phyloP scores from a whole-genome alignment of 2,113 vertebrate species.

The Natator depressus region DNA sequence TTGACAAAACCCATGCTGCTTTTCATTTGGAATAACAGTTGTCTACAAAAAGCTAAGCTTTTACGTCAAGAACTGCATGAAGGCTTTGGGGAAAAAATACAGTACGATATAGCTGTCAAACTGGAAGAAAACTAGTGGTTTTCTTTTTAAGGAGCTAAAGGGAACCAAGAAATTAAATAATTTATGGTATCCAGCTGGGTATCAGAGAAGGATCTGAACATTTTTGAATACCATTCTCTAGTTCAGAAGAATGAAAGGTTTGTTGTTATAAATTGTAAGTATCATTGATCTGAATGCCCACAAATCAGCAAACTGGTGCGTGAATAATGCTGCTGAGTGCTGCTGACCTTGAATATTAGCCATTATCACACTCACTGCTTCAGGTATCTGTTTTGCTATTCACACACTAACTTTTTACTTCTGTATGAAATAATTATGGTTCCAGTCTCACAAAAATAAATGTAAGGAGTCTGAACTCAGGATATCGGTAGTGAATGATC shows the following conservation, averaged over 20 bases:
- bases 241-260: constrained; percentile 38
- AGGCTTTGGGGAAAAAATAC: constrained; percentile 43
- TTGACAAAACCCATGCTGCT: constrained; percentile 56
- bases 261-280: constrained; percentile 48
- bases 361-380: constrained; percentile 1
- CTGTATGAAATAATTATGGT: background rate
- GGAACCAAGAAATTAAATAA: constrained; percentile 75
- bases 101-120: constrained; percentile 52
- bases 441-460: background rate
- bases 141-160: constrained; percentile 31
- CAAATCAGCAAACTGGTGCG: background rate
- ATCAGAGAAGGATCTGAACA: constrained; percentile 23
- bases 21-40: constrained; percentile 67
- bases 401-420: background rate
- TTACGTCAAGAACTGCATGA: constrained; percentile 50
- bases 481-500: background rate
- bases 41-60: constrained; percentile 52
- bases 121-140: constrained; percentile 8
- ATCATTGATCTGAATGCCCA: constrained; percentile 39
- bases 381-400: constrained; percentile 14
- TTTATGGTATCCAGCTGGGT: constrained; percentile 62
- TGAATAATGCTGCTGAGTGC: constrained; percentile 33
- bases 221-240: constrained; percentile 64
- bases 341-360: constrained; percentile 31
- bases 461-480: background rate